A percentile compares a stretch with the other conserved stretches of the same genome.
Conservation (phyloP, 2,113 vertebrate genomes). For the Axis porcinus region DNA sequence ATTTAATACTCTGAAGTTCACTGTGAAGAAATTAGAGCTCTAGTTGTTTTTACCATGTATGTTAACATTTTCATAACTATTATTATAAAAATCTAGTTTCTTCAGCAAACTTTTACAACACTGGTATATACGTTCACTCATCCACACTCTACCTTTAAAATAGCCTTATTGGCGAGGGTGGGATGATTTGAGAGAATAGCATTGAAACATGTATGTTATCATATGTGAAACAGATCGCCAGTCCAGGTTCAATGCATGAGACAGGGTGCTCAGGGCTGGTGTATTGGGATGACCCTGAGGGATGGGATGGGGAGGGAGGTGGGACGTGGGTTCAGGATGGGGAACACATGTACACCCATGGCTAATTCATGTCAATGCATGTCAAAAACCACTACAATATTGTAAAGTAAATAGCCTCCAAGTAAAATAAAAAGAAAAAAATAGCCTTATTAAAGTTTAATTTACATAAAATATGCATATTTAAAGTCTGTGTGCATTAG, state of each 20-base stretch:
- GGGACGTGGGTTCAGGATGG: not conserved
- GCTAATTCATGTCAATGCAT: not conserved
- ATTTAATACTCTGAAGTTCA: not conserved
- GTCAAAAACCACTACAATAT: not conserved
- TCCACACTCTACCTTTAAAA: not conserved
- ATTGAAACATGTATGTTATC: not conserved
- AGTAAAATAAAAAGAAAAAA: not conserved
- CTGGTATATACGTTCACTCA: not conserved
- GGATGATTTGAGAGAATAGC: not conserved
- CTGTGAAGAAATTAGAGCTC: not conserved
- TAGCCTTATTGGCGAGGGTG: not conserved
- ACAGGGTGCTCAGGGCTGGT: not conserved
- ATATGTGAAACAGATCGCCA: not conserved
- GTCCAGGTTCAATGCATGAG: not conserved
- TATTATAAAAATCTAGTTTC: not conserved
- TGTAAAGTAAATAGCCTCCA: not conserved
- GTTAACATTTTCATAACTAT: not conserved
- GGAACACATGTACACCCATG: not conserved
- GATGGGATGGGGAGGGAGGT: not conserved
- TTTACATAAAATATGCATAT: not conserved
- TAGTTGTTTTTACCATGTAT: not conserved
- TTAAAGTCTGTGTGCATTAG: not conserved
- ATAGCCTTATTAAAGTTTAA: not conserved
- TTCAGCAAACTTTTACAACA: not conserved
- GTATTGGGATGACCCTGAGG: not conserved